Evolutionary conservation across 37 sponge, comb jelly and placozoan species (phyloP).

Genomic region (Geodia barretti): DNA sequence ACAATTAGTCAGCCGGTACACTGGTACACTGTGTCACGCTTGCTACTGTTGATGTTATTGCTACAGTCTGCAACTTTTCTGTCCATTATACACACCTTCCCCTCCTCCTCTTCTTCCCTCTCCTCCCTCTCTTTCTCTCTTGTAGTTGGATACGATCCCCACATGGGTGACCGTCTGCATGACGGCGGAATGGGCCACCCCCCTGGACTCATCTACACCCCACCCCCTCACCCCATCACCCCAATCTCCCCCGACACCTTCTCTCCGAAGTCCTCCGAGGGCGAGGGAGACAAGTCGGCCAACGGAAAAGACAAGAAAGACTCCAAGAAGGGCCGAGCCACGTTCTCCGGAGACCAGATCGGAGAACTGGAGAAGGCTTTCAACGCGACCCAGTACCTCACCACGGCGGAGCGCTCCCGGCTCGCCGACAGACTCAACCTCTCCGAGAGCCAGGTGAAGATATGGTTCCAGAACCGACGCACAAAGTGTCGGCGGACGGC

Average conservation of each 20-base stretch:
- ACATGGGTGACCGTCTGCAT: constrained; percentile 7
- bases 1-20: no score
- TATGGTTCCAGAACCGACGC: constrained; percentile 86
- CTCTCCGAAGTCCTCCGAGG: not conserved
- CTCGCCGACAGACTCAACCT: constrained; percentile 69
- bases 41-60: no score
- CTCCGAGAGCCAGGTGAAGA: constrained; percentile 82
- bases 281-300: not conserved
- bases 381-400: constrained; percentile 71
- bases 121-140: no score
- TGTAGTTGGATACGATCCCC: constrained; percentile 61
- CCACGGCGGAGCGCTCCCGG: constrained; percentile 63
- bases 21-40: no score
- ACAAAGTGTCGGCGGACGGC: constrained; percentile 81
- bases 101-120: not conserved
- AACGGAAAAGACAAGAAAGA: constrained; percentile 46
- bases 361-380: constrained; percentile 86
- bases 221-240: not conserved
- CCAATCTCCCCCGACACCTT: not conserved
- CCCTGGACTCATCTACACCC: constrained; percentile 55
- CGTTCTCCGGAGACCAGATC: constrained; percentile 77
- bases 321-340: constrained; percentile 70
- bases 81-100: not conserved
- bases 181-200: constrained; percentile 4
- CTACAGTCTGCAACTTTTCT: no score